Conservation (phyloP, 2,888 invertebrate genomes). For the Mythimna impura region DNA sequence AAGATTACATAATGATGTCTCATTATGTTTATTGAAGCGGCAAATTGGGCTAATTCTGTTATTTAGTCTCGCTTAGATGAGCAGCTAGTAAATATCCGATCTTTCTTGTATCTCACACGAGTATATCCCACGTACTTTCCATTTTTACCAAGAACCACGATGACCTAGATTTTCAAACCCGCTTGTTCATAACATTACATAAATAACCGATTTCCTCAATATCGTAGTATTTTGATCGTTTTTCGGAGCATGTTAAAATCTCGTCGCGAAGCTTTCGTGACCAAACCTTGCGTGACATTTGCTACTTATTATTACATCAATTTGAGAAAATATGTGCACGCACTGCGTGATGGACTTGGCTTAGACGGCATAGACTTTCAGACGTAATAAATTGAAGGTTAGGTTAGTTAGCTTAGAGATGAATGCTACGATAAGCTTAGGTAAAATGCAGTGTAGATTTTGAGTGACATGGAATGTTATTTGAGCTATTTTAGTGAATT, state of each 20-base stretch:
- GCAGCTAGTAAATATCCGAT: conserved; percentile 15
- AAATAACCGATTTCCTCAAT: conserved; percentile 61
- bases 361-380: conserved; percentile 10
- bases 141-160: conserved; percentile 26
- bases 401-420: neutral
- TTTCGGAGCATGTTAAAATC: conserved; percentile 56
- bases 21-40: conserved; percentile 42
- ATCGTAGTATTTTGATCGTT: conserved; percentile 47
- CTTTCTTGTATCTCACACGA: conserved; percentile 20
- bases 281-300: conserved; percentile 55
- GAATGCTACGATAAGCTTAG: conserved; percentile 19
- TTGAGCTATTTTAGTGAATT: conserved; percentile 2
- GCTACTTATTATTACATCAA: conserved; percentile 56
- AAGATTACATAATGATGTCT: conserved; percentile 38
- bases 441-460: conserved; percentile 7
- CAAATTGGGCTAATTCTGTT: conserved; percentile 50
- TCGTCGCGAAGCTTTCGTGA: conserved; percentile 51
- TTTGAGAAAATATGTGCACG: conserved; percentile 57
- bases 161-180: conserved; percentile 46
- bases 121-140: conserved; percentile 42
- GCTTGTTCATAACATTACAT: conserved; percentile 47
- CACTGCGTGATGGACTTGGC: conserved; percentile 27
- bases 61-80: conserved; percentile 30
- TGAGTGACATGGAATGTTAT: conserved; percentile 3
- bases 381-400: conserved; percentile 39